Evolutionary conservation across 1,140 invertebrate species (phyloP).

Genomic region (Rhopalosiphum padi): DNA sequence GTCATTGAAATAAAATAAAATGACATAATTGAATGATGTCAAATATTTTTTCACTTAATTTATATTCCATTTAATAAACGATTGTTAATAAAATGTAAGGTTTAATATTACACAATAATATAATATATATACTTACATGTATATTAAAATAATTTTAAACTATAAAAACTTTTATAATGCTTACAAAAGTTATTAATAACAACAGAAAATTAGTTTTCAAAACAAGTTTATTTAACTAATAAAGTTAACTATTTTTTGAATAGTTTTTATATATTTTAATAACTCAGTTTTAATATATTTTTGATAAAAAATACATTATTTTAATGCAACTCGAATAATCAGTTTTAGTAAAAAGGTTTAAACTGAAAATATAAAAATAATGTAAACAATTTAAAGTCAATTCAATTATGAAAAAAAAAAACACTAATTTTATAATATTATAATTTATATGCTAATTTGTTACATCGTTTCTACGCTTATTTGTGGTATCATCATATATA

Average conservation of each 20-base stretch:
- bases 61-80: neutral
- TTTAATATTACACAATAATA: neutral
- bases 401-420: neutral
- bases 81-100: neutral
- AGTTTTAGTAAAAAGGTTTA: neutral
- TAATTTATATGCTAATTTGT: conserved; percentile 13
- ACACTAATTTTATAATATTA: neutral
- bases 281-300: neutral
- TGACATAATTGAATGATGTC: neutral
- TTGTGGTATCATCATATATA: too few relatives aligned
- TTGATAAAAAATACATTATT: neutral
- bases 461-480: neutral
- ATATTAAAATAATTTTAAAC: neutral
- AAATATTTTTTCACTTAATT: neutral
- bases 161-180: neutral
- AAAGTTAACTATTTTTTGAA: neutral
- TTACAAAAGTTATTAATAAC: neutral
- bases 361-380: neutral
- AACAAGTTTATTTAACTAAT: neutral
- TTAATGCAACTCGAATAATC: neutral
- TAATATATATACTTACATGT: neutral
- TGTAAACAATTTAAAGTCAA: neutral
- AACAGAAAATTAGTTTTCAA: neutral
- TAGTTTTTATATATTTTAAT: neutral
- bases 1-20: conserved; percentile 1